These are phyloP conservation scores for Xerus inauris DNA, from an alignment of 2,113 vertebrate species.

Conservation along the genomic window DNA sequence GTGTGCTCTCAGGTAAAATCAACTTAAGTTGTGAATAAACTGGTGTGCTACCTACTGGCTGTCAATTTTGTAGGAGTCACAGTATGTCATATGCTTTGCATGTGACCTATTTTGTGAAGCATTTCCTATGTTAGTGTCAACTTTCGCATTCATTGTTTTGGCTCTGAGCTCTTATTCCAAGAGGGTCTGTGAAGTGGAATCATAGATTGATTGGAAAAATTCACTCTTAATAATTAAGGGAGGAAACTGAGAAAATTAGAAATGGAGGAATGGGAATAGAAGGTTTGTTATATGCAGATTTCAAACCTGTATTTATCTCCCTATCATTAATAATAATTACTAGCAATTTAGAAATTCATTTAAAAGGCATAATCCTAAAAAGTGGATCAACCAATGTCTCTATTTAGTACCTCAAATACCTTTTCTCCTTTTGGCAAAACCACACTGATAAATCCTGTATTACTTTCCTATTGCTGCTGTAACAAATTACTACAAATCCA, in stretches of 20 bases:
- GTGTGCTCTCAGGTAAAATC: neutral
- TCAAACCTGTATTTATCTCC: neutral
- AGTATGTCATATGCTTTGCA: neutral
- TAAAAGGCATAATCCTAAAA: neutral
- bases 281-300: neutral
- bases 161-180: slow-evolving; percentile 26
- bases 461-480: neutral
- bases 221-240: neutral
- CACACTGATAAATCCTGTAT: neutral
- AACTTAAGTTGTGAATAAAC: neutral
- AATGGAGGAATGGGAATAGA: neutral
- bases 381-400: neutral
- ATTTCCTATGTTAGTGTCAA: neutral
- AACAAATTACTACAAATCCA: neutral
- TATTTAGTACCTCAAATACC: neutral
- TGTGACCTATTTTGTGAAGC: neutral
- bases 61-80: neutral
- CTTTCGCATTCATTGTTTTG: neutral
- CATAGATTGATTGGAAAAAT: neutral
- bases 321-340: slow-evolving; percentile 16
- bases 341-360: neutral
- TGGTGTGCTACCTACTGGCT: neutral
- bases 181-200: slow-evolving; percentile 16
- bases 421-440: neutral
- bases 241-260: neutral